Conservation (phyloP, 2,113 vertebrate species). For the Odontesthes bonariensis region DNA sequence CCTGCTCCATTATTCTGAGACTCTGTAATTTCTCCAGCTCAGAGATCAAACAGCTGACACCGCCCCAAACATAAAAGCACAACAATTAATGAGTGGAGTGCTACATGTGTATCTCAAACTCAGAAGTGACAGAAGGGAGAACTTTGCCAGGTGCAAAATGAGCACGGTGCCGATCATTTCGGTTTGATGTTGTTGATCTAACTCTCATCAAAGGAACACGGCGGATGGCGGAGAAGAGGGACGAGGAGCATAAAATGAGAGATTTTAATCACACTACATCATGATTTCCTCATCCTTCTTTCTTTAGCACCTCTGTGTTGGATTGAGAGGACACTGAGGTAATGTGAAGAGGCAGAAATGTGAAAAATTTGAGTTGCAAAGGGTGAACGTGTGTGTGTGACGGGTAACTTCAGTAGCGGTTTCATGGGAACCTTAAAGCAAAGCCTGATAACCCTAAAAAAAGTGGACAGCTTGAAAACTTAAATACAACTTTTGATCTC, state of each 20-base stretch:
- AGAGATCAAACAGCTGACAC: conserved; percentile 51
- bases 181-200: conserved; percentile 46
- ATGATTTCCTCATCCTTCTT: conserved; percentile 11
- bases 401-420: too few species aligned
- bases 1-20: conserved; percentile 29
- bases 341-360: conserved; percentile 10
- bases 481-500: too few species aligned
- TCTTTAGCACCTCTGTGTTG: background rate
- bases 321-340: conserved; percentile 17
- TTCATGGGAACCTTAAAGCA: too few species aligned
- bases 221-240: background rate
- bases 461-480: too few species aligned
- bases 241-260: background rate
- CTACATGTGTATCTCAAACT: conserved; percentile 20
- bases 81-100: conserved; percentile 16
- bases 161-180: conserved; percentile 25
- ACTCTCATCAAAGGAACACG: conserved; percentile 36
- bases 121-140: conserved; percentile 35
- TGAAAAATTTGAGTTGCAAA: background rate
- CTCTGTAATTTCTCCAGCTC: conserved; percentile 40
- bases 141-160: conserved; percentile 45
- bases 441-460: too few species aligned
- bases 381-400: background rate
- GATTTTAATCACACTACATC: background rate
- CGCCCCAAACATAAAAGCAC: conserved; percentile 20